A percentile compares a stretch with the other conserved stretches of the same genome.
Evolutionary conservation across 2,113 vertebrate genomes (phyloP).

Genomic region (Percopsis transmontana): DNA sequence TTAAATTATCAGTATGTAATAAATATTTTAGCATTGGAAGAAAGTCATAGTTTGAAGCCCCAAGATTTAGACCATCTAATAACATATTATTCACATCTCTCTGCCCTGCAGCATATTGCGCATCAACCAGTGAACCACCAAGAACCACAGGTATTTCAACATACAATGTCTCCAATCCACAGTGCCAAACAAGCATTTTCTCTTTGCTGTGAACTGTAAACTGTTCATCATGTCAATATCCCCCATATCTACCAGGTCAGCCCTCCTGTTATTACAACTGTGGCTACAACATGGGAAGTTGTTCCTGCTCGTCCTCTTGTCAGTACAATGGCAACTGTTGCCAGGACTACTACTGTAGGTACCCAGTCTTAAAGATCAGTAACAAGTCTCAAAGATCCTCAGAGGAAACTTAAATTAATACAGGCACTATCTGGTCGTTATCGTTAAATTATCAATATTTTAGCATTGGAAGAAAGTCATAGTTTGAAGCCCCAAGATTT

Average conservation of each 20-base stretch:
- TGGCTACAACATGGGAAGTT: constrained; percentile 47
- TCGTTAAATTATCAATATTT: neutral
- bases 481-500: neutral
- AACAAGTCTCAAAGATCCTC: neutral
- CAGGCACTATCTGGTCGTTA: neutral
- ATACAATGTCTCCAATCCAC: neutral
- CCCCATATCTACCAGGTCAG: neutral
- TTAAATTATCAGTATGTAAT: neutral
- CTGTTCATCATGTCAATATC: neutral
- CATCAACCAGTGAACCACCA: constrained; percentile 1
- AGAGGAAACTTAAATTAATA: neutral
- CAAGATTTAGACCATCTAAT: neutral
- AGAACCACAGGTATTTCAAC: constrained; percentile 38
- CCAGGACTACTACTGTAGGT: constrained; percentile 52
- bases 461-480: too few relatives aligned
- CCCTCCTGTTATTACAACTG: constrained; percentile 51
- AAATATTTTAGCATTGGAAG: neutral
- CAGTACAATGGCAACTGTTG: constrained; percentile 55
- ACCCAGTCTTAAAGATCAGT: constrained; percentile 5
- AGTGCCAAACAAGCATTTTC: neutral
- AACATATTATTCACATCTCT: neutral
- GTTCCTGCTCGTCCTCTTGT: constrained; percentile 68
- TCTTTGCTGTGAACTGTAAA: neutral
- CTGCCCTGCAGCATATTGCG: constrained; percentile 39
- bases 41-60: too few relatives aligned